Conservation (phyloP, 2,797 vertebrate species). For the Melopsittacus undulatus region DNA sequence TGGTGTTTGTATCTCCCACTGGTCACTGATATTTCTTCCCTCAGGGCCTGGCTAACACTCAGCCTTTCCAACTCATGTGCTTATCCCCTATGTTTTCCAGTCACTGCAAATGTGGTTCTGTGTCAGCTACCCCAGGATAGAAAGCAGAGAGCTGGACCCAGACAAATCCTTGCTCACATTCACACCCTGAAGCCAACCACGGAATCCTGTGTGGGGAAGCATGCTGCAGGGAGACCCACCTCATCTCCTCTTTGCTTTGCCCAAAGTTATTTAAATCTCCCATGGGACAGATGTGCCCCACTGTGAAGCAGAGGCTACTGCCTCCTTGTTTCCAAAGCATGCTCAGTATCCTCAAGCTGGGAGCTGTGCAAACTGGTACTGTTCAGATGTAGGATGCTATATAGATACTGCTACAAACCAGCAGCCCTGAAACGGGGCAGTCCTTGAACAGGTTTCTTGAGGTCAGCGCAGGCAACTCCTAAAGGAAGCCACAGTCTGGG, state of each 20-base stretch:
- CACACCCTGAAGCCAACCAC: accelerated
- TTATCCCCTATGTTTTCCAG: not conserved
- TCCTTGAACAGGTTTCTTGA: not conserved
- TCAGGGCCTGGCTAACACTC: not conserved
- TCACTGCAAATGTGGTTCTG: not conserved
- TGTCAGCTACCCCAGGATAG: not conserved
- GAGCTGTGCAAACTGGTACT: not conserved
- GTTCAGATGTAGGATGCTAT: not conserved
- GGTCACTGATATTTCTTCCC: not conserved
- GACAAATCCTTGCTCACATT: not conserved
- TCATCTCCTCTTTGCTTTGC: accelerated
- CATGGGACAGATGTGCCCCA: not conserved
- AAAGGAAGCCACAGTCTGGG: not conserved
- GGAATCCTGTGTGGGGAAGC: not conserved
- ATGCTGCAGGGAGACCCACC: accelerated
- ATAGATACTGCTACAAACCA: not conserved
- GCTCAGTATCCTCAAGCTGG: not conserved
- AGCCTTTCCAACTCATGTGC: not conserved
- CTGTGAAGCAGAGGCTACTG: not conserved
- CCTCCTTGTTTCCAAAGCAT: accelerated
- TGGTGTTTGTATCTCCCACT: not conserved
- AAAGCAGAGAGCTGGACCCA: not conserved
- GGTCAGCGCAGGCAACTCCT: not conserved
- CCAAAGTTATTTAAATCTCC: not conserved
- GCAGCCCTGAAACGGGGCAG: not conserved